Base-by-base conservation (phyloP, 2,888 invertebrate species). In the Micoletzkya japonica region DNA sequence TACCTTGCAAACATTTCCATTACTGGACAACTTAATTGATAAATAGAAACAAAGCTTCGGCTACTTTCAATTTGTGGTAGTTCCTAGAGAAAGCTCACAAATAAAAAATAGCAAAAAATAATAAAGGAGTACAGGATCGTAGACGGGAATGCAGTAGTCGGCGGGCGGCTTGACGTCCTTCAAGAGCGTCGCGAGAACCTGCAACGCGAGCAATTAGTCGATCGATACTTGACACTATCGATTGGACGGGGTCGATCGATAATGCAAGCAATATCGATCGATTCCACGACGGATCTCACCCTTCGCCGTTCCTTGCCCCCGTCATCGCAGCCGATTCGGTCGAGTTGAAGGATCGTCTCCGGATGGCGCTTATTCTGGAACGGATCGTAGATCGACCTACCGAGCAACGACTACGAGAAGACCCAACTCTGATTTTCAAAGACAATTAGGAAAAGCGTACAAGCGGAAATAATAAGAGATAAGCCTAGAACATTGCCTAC, bases 111-210 rank as follows among this genome's bases (percentile, higher is more conserved):
- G 39, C 6, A 39, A 39, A 39, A 17, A 39, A 39, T 10, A 52
- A 17, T 52, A 52, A 57, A 57, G 30, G 7, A 7, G 30, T 6
- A 66, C 28, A 39, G 78, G 78, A 75, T 78, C 78, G 37, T 73
- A 77, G 24, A 77, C 75, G 0, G 71, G 44, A 26, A 78, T 78
- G 67, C 76, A 76, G 66, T 78, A 78, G 10, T 70, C 71, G 20
- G 50, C 26, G 2, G 72, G 44, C 10, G 75, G 73, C 24, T 70
- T 58, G 24, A 73, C 69, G 39, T 76, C 77, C 70, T 75, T 75
- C 34, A 78, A 54, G 6, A 74, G 44, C 17, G 26, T 28, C 0
- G 61, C 63, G 24, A 75, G 50, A 63, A 66, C 37, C 64, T 66
- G 37, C 39, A 66, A 4, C 36, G 26, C 4, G 4, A 10, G n/a